Base-by-base conservation (phyloP, 2,797 vertebrate species). In the Labroides dimidiatus region DNA sequence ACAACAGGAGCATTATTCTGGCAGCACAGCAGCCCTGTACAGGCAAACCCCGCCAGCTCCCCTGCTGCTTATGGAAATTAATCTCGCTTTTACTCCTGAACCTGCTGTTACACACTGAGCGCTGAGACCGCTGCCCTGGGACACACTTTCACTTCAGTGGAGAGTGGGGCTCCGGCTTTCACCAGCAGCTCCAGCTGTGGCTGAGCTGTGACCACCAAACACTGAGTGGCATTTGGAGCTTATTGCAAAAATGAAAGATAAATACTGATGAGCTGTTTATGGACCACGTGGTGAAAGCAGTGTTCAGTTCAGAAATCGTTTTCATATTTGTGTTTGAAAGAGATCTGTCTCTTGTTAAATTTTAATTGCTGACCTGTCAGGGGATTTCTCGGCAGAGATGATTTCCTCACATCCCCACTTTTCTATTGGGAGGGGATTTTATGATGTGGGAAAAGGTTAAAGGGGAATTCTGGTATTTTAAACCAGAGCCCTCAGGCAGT, bases 31-130 rank as follows among this genome's bases (percentile, higher is more conserved):
- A 78, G 68, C 70, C 53, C 66, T 57, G 58, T 23, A 23, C 71
- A 60, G 76, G 66, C 51, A 54, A 54, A 20, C 52, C 74, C 64
- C 15, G 17, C 65, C 60, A 68, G 57, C 70, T 69, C 68, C 70
- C 89, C 65, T 79, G 78, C 86, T 85, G 90, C 20, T 64, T 87
- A 88, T 91, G 90, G 82, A 92, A 92, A 93, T 91, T 7, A 90
- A 82, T 75, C 68, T 74, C 0, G 47, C 64, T 85, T 80, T 88
- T 86, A 86, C 85, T 84, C 78, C 55, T 59, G 62, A 81, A 64
- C 21, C 55, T 56, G 41, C 60, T 45, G 55, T 50, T 55, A 51
- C 84, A 77, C n/a, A 61, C 83, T 76, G 75, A 73, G 64, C 49
- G 21, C 19, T 36, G 64, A 77, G 51, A 21, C 42, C 21, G 17